Evolutionary conservation across 2,113 vertebrate species (phyloP).

Genomic region (Plestiodon gilberti): DNA sequence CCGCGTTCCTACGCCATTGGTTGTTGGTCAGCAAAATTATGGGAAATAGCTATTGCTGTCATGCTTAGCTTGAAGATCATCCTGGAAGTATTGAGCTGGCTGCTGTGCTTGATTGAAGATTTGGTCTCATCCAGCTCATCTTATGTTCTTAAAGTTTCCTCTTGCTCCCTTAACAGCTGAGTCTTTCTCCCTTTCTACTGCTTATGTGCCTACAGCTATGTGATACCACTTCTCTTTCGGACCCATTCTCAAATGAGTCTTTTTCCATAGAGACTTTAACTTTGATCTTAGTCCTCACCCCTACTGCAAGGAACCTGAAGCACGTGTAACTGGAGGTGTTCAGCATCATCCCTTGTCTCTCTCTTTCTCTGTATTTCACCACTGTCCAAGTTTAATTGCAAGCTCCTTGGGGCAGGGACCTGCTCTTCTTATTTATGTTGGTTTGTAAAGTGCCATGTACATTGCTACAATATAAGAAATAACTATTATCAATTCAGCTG

Average conservation of each 20-base stretch:
- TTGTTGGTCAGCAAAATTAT: too few relatives aligned
- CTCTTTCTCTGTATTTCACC: neutral
- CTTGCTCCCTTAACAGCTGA: neutral
- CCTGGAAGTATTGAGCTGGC: neutral
- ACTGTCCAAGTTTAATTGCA: neutral
- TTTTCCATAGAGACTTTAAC: neutral
- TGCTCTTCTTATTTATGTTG: neutral
- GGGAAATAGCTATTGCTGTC: too few relatives aligned
- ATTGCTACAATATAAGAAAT: neutral
- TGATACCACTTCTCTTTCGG: neutral
- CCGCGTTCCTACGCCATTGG: too few relatives aligned
- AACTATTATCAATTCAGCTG: conserved; percentile 48
- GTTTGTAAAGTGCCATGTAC: neutral
- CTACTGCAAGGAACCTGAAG: neutral
- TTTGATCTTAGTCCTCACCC: neutral
- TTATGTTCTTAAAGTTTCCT: neutral
- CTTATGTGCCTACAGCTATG: neutral
- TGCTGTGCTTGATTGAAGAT: neutral
- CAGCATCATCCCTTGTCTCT: neutral
- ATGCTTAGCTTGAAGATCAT: too few relatives aligned
- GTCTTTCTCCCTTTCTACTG: neutral
- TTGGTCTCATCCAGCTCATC: neutral
- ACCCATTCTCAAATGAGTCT: neutral
- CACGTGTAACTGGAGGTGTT: too few relatives aligned
- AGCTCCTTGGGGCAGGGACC: neutral